Evolutionary conservation across 53 echinoderm and acorn worm species (phyloP).

Genomic region (Luidia sarsii): DNA sequence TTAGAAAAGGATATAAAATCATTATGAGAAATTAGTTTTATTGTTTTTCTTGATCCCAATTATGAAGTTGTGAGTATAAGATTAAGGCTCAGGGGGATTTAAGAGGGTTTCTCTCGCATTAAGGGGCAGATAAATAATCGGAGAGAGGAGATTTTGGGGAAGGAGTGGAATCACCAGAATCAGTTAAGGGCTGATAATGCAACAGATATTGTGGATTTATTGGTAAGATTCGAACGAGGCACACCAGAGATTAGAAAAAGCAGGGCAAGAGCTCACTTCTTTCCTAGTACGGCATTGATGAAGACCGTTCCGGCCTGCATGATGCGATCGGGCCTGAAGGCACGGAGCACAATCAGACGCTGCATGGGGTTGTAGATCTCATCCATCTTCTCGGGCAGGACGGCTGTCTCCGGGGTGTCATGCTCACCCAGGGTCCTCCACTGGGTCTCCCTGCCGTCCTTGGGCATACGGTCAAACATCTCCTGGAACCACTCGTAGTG

Average conservation of each 20-base stretch:
- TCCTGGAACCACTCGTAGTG: constrained; percentile 99
- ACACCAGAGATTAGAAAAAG: background rate
- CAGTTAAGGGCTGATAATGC: background rate
- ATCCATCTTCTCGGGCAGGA: constrained; percentile 98
- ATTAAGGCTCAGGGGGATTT: too few species aligned
- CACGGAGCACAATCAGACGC: constrained; percentile 83
- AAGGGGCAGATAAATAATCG: too few species aligned
- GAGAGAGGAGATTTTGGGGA: too few species aligned
- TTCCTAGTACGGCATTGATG: constrained; percentile 74
- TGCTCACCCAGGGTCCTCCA: constrained; percentile 95
- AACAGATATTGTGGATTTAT: too few species aligned
- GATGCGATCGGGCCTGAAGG: constrained; percentile 90
- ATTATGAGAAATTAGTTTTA: too few species aligned
- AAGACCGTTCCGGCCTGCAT: constrained; percentile 88
- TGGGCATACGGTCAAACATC: constrained; percentile 99
- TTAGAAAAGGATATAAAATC: too few species aligned
- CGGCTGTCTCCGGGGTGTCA: constrained; percentile 81
- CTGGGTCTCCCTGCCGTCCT: constrained; percentile 97
- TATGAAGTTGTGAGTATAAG: too few species aligned
- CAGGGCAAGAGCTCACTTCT: constrained; percentile 80
- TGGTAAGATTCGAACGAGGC: too few species aligned
- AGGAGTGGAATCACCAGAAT: background rate
- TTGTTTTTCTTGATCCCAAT: too few species aligned
- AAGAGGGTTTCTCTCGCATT: too few species aligned
- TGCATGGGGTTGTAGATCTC: constrained; percentile 90